Evolutionary conservation across 1,140 invertebrate genomes (phyloP), one percentile per base, ranked within the genome.

Genomic region (Panonychus citri): DNA sequence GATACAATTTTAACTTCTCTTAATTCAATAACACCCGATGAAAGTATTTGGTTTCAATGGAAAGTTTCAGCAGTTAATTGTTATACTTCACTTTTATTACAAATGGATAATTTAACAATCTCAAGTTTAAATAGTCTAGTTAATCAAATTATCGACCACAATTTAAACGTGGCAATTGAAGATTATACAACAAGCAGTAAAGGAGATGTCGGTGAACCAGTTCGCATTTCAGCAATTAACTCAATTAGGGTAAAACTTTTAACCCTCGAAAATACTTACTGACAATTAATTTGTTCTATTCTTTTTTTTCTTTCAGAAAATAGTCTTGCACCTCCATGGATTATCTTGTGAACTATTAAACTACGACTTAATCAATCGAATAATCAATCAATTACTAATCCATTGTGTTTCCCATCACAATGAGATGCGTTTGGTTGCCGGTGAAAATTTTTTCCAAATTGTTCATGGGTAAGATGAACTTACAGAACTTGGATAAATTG

Each of bases 401-500:
- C 54, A 46, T 46, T 55, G 54, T 30, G 53, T 54, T 39, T 54
- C 53, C 25, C 30, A 37, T n/a, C 30, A 54, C 24, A n/a, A 54
- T 25, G 17, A 39, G 13, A 40, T 54, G 21, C 28, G 34, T 8
- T 17, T 17, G 3, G 25, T 21, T 40, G 28, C 53, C 25, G n/a
- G 53, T 28, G 19, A 24, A 12, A 40, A 15, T 37, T 54, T 54
- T 39, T 39, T 54, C 19, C 17, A 54, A 10, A 24, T 54, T 12
- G 10, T 54, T 39, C 21, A 54, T 26, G 27, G 53, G 53, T 54
- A 12, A 37, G 1, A 26, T n/a, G 21, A 10, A 26, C 8, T 46
- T 24, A 19, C 17, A 24, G 5, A 46, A 46, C 7, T 24, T 24
- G n/a, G n/a, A 1, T 46, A 7, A 24, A 19, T 46, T 46, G 42